Base-by-base conservation (phyloP, 2,888 invertebrate species). In the Cotesia congregata region DNA sequence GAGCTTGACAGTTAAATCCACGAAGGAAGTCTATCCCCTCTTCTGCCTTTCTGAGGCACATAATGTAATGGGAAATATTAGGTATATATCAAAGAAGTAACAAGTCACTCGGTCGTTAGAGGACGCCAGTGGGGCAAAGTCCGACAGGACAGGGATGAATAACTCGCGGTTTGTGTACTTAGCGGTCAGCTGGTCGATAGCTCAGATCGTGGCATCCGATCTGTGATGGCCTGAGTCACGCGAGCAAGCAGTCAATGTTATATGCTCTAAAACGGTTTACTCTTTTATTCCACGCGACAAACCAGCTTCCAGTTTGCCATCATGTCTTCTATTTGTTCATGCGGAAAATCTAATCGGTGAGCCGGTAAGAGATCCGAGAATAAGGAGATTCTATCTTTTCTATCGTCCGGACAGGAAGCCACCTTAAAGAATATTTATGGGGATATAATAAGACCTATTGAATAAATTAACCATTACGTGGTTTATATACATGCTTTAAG, bases 161-260 rank as follows among this genome's bases (percentile, higher is more conserved):
- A 73, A 67, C 50, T 40, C 6, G 9, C 61, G 50, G 71, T 75
- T 80, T 77, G 76, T 80, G 80, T 79, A 77, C 75, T 73, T 74
- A 75, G 62, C 73, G 78, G 80, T 79, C 80, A 80, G 71, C 78
- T 78, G 79, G 72, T 72, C 70, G 77, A 64, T 60, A 68, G 74
- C 67, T 64, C 62, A 50, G 75, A 75, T 80, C 80, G 78, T 79
- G 75, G 79, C 81, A 85, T 83, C 82, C 80, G 81, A 84, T 84
- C 83, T 80, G 65, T 72, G 82, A 85, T 85, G 78, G 85, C 76
- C 77, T 75, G 62, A 80, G 85, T 86, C 85, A 85, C 86, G 85
- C 85, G 81, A 85, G 80, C 41, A 30, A 17, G 17, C 17, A 17
- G 17, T 17, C 17, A 17, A 1, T 17, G 59, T 12, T 30, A 30